These are phyloP conservation scores for Oncorhynchus clarkii DNA, from an alignment of 2,113 vertebrate genomes.

Conservation along the genomic window DNA sequence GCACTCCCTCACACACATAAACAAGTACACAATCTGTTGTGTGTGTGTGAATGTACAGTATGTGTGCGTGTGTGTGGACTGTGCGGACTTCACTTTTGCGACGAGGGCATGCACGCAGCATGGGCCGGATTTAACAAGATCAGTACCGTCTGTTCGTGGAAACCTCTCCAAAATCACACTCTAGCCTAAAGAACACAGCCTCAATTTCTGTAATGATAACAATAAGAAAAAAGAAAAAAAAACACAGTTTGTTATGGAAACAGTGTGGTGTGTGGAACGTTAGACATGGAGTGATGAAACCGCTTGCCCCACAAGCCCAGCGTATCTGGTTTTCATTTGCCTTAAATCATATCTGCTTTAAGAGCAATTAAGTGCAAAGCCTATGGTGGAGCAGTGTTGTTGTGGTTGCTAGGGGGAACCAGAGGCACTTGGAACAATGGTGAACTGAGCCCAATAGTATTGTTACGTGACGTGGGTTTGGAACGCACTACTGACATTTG, in stretches of 20 bases:
- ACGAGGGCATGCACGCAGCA: constrained; percentile 13
- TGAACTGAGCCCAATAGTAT: constrained; percentile 32
- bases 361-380: constrained; percentile 48
- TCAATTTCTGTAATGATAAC: constrained; percentile 42
- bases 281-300: constrained; percentile 44
- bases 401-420: constrained; percentile 43
- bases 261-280: constrained; percentile 39
- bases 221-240: constrained; percentile 20
- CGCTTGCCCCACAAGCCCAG: constrained; percentile 31
- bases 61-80: background rate
- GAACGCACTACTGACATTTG: constrained; percentile 29
- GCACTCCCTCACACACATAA: background rate
- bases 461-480: constrained; percentile 1
- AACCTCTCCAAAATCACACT: constrained; percentile 32
- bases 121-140: constrained; percentile 22
- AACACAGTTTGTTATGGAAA: constrained; percentile 46
- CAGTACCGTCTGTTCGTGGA: constrained; percentile 30
- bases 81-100: background rate
- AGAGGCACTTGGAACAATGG: constrained; percentile 44
- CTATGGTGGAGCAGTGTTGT: constrained; percentile 42
- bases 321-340: constrained; percentile 57
- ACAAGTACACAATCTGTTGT: background rate
- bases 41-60: background rate
- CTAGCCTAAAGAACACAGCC: constrained; percentile 27
- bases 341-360: constrained; percentile 58